phyloP scores from a whole-genome alignment of 1,140 invertebrate genomes.

The Babylonia areolata region DNA sequence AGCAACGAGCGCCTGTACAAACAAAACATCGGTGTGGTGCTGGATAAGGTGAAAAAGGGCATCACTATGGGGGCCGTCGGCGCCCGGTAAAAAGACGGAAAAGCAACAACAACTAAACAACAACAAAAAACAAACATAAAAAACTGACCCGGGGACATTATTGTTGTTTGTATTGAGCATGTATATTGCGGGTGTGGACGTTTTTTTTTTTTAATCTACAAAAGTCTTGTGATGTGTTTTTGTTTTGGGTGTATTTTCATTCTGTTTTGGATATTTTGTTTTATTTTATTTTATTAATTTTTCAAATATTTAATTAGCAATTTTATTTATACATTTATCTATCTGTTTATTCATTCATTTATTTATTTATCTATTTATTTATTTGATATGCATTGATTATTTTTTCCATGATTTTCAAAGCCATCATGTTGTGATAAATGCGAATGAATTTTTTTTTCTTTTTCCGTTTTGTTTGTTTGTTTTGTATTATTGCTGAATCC shows the following conservation, averaged over 20 bases:
- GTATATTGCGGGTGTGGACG: not conserved
- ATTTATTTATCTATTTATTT: not conserved
- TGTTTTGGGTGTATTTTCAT: too few relatives aligned
- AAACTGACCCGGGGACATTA: not conserved
- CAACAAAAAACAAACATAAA: not conserved
- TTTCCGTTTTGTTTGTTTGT: not conserved
- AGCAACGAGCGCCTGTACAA: constrained; percentile 73
- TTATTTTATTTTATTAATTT: not conserved
- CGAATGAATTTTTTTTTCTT: not conserved
- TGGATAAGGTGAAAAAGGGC: constrained; percentile 67
- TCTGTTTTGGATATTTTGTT: too few relatives aligned
- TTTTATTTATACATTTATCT: not conserved
- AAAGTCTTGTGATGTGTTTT: not conserved
- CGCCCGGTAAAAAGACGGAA: not conserved
- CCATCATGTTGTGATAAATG: not conserved
- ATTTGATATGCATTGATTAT: not conserved
- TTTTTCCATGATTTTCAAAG: not conserved
- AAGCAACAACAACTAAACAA: not conserved
- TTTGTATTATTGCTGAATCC: not conserved
- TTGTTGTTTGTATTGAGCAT: too few relatives aligned
- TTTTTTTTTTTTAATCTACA: not conserved
- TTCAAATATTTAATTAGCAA: not conserved
- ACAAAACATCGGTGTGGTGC: constrained; percentile 66
- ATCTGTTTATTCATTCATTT: not conserved
- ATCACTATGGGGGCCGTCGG: constrained; percentile 27